A percentile compares a stretch with the other conserved stretches of the same genome.
phyloP scores from a whole-genome alignment of 1,140 invertebrate species.

The Pinna nobilis region DNA sequence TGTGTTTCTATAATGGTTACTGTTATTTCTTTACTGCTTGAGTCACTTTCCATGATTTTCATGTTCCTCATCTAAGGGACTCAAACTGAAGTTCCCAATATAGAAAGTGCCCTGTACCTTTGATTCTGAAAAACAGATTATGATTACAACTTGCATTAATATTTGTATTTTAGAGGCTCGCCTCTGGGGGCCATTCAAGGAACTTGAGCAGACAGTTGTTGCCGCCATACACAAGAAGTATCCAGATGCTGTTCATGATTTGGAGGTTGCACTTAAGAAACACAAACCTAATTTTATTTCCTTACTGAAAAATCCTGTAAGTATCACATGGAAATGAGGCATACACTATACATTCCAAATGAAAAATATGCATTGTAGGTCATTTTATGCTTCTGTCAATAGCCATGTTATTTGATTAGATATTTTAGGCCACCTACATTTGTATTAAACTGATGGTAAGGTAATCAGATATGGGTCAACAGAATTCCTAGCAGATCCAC shows the following conservation, averaged over 20 bases:
- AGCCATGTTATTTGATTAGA: too few species aligned
- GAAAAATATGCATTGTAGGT: neutral
- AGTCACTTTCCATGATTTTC: neutral
- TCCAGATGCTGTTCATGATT: constrained; percentile 82
- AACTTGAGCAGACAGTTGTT: constrained; percentile 84
- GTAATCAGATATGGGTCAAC: too few species aligned
- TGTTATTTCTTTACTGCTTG: too few species aligned
- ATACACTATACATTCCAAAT: neutral
- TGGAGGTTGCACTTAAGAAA: constrained; percentile 86
- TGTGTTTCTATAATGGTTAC: too few species aligned
- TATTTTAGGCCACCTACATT: too few species aligned
- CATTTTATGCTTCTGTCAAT: neutral
- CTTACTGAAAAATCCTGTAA: constrained; percentile 90
- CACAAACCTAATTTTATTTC: constrained; percentile 93
- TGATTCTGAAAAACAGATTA: neutral
- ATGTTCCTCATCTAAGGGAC: neutral
- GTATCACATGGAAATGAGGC: too few species aligned
- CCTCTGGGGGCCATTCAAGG: constrained; percentile 92
- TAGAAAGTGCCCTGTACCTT: neutral
- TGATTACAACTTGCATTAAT: neutral
- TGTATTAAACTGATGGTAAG: too few species aligned
- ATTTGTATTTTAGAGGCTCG: constrained; percentile 59
- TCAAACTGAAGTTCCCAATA: neutral
- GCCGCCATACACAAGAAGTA: constrained; percentile 81
- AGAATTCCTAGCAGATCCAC: too few species aligned